Base-by-base conservation (phyloP, 2,888 invertebrate genomes). In the Diarsia rubi region DNA sequence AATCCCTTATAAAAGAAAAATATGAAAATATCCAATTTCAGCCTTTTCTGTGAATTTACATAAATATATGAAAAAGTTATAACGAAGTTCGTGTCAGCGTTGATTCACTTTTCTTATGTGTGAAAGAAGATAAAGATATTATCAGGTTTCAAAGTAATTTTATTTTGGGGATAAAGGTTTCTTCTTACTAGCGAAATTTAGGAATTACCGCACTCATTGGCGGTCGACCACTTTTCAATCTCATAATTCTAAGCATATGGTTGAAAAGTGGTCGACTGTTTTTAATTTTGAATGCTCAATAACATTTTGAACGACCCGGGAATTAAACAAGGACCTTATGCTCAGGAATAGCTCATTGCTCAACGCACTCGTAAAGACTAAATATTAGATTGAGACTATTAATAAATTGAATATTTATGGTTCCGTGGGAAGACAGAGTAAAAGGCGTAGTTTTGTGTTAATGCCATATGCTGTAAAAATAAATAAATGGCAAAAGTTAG, bases 31-130 rank as follows among this genome's bases (percentile, higher is more conserved):
- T 81, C 57, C 84, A 37, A 80, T 81, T 81, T 63, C 75, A 83
- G 37, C 72, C 63, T 69, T 75, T 80, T 75, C 24, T 64, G 66
- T 57, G 42, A 45, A 82, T 82, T 82, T 67, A 69, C 82, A 84
- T 84, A 80, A 76, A 69, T 75, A 84, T 80, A 68, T 76, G 54
- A 73, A 81, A 81, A 82, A 82, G 84, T 82, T 82, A 84, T 84
- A 62, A 81, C 66, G 64, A 84, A 84, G 76, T 84, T 69, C 69
- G 63, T 69, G 63, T 63, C 49, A 59, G 60, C 67, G 63, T 81
- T 71, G 72, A 76, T 69, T 70, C 81, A 60, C 65, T 75, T 84
- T 83, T 69, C 47, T 52, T 62, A 31, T 75, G 57, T 75, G 52
- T 60, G 42, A 57, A 37, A 59, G 9, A 27, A 27, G 52, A 65